Evolutionary conservation across 2,888 invertebrate genomes (phyloP), one percentile per base, ranked within the genome.

Genomic region (Argynnis bischoffii): DNA sequence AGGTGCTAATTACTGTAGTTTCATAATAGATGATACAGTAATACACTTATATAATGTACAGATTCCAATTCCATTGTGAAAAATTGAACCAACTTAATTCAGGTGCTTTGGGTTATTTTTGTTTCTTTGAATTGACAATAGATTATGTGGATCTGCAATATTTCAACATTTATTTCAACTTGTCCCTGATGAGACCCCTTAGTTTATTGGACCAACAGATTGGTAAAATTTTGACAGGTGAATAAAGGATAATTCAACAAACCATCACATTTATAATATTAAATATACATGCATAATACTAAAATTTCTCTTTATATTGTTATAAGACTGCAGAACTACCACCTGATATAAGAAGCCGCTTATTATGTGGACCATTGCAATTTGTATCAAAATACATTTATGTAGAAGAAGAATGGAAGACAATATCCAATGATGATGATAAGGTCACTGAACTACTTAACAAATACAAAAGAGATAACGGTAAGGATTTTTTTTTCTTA

Each of bases 341-440:
- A 3, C 79, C 80, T 13, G 91, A 91, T 55, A 77, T 92, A 66
- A 81, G 90, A 74, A 86, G 80, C 60, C 83, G 86, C 5, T 79
- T 92, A 14, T 75, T 84, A 72, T 79, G 79, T 68, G 87, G 80
- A 31, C 87, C 87, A 0, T 71, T 90, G 64, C 90, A 92, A 72
- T 92, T 92, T 75, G 73, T 84, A 21, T 82, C 90, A 1, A 92
- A 90, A 74, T 92, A 85, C 74, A 85, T 92, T 63, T 90, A 85
- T 74, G 90, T 92, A n/a, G 92, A 92, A 77, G 89, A 90, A 74
- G 92, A 92, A 76, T 85, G 83, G 81, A 84, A 79, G 8, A 86
- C 81, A 51, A 54, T 77, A 5, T 50, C 74, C 13, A 72, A 73
- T 53, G 79, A 78, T 70, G 89, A 90, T 73, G 89, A 88, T 6